A percentile compares a stretch with the other conserved stretches of the same genome.
Conservation (phyloP, 2,113 vertebrate species). For the Marmota flaviventris region DNA sequence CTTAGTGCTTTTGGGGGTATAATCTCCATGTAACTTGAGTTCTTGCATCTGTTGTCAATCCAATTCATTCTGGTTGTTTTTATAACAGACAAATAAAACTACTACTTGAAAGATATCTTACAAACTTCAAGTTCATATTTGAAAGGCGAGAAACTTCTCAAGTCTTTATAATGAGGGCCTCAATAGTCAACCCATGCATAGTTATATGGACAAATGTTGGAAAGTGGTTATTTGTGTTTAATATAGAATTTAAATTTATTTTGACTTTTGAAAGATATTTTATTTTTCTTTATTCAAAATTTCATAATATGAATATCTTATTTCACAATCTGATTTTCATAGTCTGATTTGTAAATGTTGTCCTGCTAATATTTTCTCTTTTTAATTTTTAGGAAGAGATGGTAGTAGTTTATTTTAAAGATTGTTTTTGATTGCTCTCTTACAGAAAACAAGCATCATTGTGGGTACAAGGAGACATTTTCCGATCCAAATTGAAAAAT, state of each 20-base stretch:
- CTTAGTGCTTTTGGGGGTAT: not conserved
- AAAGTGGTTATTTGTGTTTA: not conserved
- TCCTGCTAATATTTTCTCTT: not conserved
- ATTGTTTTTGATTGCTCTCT: conserved; percentile 47
- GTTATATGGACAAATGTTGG: not conserved
- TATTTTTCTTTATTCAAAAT: not conserved
- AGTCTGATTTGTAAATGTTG: not conserved
- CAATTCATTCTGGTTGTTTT: not conserved
- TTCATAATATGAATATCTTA: not conserved
- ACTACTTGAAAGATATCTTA: not conserved
- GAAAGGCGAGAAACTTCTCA: not conserved
- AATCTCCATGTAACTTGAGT: not conserved
- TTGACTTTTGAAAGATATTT: not conserved
- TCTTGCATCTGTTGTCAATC: not conserved
- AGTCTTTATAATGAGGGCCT: not conserved
- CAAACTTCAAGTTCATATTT: not conserved
- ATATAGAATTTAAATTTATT: not conserved
- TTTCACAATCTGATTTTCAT: not conserved
- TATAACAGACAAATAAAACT: not conserved
- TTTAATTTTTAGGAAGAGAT: not conserved
- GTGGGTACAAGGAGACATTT: conserved; percentile 94
- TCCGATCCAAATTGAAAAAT: conserved; percentile 90
- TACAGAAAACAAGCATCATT: conserved; percentile 93
- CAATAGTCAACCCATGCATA: not conserved
- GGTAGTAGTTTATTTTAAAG: not conserved